These are phyloP conservation scores for Typhlichthys subterraneus DNA, from an alignment of 2,797 vertebrate genomes.

Conservation along the genomic window DNA sequence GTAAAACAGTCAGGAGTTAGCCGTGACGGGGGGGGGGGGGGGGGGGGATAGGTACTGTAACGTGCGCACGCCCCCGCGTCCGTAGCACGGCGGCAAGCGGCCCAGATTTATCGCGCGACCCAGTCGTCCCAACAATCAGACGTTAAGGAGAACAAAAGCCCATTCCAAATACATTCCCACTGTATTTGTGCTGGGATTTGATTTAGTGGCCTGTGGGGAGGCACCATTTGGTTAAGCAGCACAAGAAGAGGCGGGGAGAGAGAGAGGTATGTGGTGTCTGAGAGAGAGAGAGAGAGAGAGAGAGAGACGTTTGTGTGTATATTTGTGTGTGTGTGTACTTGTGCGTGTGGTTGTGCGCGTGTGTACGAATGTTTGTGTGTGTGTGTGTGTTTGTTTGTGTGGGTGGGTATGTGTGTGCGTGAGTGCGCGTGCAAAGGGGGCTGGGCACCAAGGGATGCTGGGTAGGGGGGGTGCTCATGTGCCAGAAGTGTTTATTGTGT, in stretches of 20 bases:
- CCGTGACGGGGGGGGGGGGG: background rate
- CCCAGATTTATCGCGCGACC: constrained; percentile 92
- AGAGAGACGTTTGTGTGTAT: constrained; percentile 61
- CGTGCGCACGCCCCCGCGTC: constrained; percentile 48
- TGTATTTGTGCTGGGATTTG: constrained; percentile 99
- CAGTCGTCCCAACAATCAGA: constrained; percentile 95
- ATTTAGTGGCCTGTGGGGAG: constrained; percentile 99
- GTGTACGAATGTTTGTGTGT: constrained; percentile 22
- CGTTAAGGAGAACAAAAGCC: constrained; percentile 98
- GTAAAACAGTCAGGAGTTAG: background rate
- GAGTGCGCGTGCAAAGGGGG: constrained; percentile 56
- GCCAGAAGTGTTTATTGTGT: constrained; percentile 99
- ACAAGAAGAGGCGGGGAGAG: constrained; percentile 89
- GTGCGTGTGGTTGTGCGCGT: constrained; percentile 4
- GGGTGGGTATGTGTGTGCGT: constrained; percentile 1
- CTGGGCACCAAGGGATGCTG: constrained; percentile 72
- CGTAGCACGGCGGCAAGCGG: constrained; percentile 67
- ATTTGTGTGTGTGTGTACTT: constrained; percentile 12
- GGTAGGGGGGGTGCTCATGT: constrained; percentile 87
- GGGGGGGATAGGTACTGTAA: background rate
- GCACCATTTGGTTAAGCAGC: constrained; percentile 98
- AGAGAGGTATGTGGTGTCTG: constrained; percentile 95
- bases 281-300: constrained; percentile 74
- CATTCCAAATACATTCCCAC: constrained; percentile 99
- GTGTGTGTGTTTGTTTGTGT: constrained; percentile 15